Evolutionary conservation across 2,113 vertebrate species (phyloP), one percentile per base, ranked within the genome.

Genomic region (Lutjanus erythropterus): DNA sequence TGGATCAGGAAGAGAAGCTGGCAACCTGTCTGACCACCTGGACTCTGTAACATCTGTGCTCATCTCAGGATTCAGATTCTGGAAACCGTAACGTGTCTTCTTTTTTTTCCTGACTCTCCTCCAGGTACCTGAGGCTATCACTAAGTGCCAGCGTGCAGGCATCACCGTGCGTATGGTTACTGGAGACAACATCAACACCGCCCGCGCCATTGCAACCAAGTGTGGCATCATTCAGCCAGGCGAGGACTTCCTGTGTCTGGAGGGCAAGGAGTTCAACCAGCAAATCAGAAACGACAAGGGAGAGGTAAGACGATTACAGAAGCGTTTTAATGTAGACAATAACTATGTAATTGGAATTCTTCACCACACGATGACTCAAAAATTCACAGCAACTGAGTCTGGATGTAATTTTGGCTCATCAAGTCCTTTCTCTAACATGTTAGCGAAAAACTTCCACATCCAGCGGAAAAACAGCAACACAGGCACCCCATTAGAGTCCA

Each of bases 151-250:
- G 87, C 95, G 93, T 2, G 97, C 98, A 0, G 98, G 98, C 9
- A 99, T 99, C 90, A 98, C 97, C 0, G 98, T 99, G 1, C 95
- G 98, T 5, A 99, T 99, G 98, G 98, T 99, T 70, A 99, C 98
- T 0, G 98, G 98, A 25, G 98, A 99, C 93, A 99, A 99, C 84
- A 96, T 99, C 94, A 99, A 99, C 93, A 99, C 98, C 0, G 98
- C 98, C 25, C 95, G 98, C 0, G 97, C 98, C 92, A 99, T 99
- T 0, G 97, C 98, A 68, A 96, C 96, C 83, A 99, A 99, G 88
- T 99, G 98, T 31, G 97, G 98, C 89, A 99, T 99, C 89, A 83
- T 99, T 84, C 92, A 93, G 82, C 96, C 97, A 0, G 95, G 95
- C 1, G 97, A 99, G 49, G 97, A 99, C 71, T 99, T 98, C 93